Conservation (phyloP, 2,113 vertebrate genomes). For the Zosterops pallidus region DNA sequence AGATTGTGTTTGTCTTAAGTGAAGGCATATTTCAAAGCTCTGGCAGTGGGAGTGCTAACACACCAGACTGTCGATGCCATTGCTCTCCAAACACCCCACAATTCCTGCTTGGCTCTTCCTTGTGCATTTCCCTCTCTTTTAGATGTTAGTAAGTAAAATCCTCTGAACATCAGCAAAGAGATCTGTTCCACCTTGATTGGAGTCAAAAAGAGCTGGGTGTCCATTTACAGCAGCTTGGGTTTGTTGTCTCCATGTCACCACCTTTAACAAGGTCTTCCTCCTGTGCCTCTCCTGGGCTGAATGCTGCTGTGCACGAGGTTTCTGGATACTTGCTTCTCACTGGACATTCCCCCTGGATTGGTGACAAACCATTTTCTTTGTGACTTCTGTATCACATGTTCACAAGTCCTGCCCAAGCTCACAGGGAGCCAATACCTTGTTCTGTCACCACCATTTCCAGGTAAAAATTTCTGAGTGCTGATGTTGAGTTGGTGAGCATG, state of each 20-base stretch:
- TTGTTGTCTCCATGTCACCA: neutral
- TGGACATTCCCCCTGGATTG: neutral
- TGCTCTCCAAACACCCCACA: neutral
- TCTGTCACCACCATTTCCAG: neutral
- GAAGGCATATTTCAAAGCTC: constrained; percentile 34
- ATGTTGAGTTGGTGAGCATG: neutral
- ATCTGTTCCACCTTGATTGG: neutral
- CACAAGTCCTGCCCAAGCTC: neutral
- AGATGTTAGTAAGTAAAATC: neutral
- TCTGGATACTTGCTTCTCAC: neutral
- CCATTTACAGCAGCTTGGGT: neutral
- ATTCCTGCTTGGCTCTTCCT: neutral
- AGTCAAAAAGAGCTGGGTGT: neutral
- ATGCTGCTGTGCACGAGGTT: neutral
- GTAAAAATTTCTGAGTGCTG: neutral
- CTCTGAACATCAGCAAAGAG: neutral
- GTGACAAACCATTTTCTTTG: neutral
- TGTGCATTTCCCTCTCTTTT: neutral
- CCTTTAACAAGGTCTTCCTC: neutral
- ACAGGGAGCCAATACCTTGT: neutral
- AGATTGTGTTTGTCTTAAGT: neutral
- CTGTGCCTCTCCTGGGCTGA: neutral
- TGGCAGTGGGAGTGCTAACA: neutral
- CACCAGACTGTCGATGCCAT: neutral
- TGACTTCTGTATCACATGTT: neutral